Base-by-base conservation (phyloP, 23 tunicate species). In the Trididemnum nubilum region DNA sequence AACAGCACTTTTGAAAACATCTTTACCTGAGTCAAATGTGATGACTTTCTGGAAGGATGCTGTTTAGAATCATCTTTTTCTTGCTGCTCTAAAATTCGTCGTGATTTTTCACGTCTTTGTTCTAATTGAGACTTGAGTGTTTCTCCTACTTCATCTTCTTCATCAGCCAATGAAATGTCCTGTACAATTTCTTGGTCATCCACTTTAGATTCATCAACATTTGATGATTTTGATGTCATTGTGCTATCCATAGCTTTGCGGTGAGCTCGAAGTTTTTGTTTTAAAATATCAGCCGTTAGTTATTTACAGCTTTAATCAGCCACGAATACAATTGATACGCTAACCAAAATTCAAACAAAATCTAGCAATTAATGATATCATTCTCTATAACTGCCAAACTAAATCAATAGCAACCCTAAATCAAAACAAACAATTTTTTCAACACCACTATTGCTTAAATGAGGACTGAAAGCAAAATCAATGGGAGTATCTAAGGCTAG, bases 161-260 rank as follows among this genome's bases (percentile, higher is more conserved):
- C 77, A 31, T 77, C 81, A 4, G 31, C 59, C 37, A 5, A 15
- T 7, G 38, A 30, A 44, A 19, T 38, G 9, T 34, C 37, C 2
- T 32, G 40, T 26, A 37, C 31, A 5, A 70, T 5, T 29, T 70
- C 76, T 27, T 29, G 12, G 5, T 70, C 44, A 7, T 70, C 18
- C 21, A 34, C 26, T 4, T 61, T 15, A 12, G 29, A 61, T 12
- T 61, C 67, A 15, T 21, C 29, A 2, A 21, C 59, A 23, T 31
- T 2, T 36, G 79, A 26, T 12, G 36, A 27, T 0, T 69, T 37
- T 25, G 86, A 72, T 51, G 75, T 73, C 57, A 76, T 26, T 2
- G 92, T 82, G 1, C 65, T 35, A 63, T 82, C 70, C 92, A 88
- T 88, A 1, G 86, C 86, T 67, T 69, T 25, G 15, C 92, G 34